Evolutionary conservation across 2,888 invertebrate species (phyloP), one percentile per base, ranked within the genome.

Genomic region (Athalia cordata): DNA sequence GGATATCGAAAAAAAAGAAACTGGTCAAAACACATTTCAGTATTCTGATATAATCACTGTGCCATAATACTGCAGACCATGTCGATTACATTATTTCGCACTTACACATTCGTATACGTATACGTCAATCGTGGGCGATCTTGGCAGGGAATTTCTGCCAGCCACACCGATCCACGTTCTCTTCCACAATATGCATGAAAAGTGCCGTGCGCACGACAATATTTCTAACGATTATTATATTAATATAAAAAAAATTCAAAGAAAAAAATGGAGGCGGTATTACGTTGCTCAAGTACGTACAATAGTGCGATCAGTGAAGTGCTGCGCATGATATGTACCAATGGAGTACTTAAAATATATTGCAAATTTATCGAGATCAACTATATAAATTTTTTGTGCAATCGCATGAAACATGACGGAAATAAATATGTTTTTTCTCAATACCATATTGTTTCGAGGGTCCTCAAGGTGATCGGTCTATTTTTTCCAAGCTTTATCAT

Each of bases 81-180:
- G 66, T 47, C 15, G 49, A 66, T 66, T 68, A 55, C 29, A 68
- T 50, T 29, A 68, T 55, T 68, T 55, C 15, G 29, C 68, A 43
- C 9, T 29, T 29, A 29, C 29, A 29, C 29, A 29, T 29, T 29
- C 29, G 29, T 29, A 29, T 52, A 68, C 68, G 52, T 61, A 13
- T 5, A 61, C 11, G 3, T 66, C 49, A 55, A 68, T 68, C 68
- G 68, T 68, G 68, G 68, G 68, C 68, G 68, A 6, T 68, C 29
- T 68, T 68, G 68, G 68, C 68, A 68, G 29, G 29, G 29, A 29
- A 29, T 29, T 29, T 68, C 68, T 50, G 29, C 11, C 55, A 50
- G 49, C 47, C 13, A 68, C 29, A 11, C 5, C 29, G 68, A 55
- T 68, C 11, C 7, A n/a, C 4, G 15, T 15, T 43, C 29, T 29